phyloP scores from a whole-genome alignment of 2,888 invertebrate species.

The Cheilosia urbana region DNA sequence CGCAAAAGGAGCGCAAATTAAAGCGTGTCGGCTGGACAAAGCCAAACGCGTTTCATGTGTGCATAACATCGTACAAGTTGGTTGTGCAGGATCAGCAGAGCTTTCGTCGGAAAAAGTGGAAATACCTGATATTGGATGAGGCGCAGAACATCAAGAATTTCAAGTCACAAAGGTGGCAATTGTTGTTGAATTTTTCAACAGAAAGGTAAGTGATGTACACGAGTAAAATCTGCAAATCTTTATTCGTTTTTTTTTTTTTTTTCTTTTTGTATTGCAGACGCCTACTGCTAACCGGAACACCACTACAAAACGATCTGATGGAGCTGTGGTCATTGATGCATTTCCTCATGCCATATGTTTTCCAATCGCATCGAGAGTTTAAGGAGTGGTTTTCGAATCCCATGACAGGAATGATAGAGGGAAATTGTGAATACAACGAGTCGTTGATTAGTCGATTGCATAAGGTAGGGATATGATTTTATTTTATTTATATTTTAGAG shows the following conservation, averaged over 20 bases:
- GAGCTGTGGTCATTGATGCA: constrained; percentile 99
- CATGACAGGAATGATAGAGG: constrained; percentile 97
- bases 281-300: constrained; percentile 96
- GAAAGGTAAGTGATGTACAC: constrained; percentile 87
- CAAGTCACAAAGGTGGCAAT: constrained; percentile 99
- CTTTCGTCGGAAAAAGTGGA: constrained; percentile 98
- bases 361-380: constrained; percentile 97
- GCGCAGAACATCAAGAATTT: constrained; percentile 99
- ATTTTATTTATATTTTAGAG: background rate
- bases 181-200: constrained; percentile 96
- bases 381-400: constrained; percentile 99
- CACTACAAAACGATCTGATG: constrained; percentile 97
- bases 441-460: constrained; percentile 94
- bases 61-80: constrained; percentile 98
- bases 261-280: constrained; percentile 89
- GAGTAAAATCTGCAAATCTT: background rate
- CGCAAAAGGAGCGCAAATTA: constrained; percentile 96
- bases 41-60: constrained; percentile 98
- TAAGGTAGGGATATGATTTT: constrained; percentile 88
- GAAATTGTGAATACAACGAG: constrained; percentile 95
- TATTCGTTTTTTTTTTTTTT: background rate
- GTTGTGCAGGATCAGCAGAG: constrained; percentile 99
- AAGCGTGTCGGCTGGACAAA: constrained; percentile 99
- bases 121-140: constrained; percentile 98
- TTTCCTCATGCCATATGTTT: constrained; percentile 98